These are phyloP conservation scores for Caenorhabditis wallacei DNA, from an alignment of 2,888 invertebrate species.

Conservation along the genomic window DNA sequence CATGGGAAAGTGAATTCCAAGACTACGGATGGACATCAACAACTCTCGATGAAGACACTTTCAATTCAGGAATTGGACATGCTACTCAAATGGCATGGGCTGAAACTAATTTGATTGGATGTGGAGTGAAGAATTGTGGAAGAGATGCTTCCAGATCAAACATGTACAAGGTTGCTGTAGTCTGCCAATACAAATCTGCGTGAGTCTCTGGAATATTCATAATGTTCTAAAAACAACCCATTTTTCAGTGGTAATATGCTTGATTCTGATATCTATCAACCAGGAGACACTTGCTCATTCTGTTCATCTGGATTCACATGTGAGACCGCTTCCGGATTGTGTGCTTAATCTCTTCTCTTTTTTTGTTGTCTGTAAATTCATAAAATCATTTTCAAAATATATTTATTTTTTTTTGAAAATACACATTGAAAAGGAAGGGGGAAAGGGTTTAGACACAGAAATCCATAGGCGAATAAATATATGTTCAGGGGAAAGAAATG, in stretches of 20 bases:
- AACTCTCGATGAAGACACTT: slow-evolving; percentile 43
- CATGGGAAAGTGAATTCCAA: slow-evolving; percentile 62
- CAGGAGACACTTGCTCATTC: slow-evolving; percentile 52
- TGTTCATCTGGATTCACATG: slow-evolving; percentile 51
- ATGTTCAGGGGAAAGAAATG: neutral
- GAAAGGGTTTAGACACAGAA: neutral
- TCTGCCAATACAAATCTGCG: slow-evolving; percentile 56
- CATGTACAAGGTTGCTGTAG: slow-evolving; percentile 41
- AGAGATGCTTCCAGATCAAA: slow-evolving; percentile 10
- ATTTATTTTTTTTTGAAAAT: neutral
- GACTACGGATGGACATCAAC: slow-evolving; percentile 61
- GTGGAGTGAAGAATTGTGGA: slow-evolving; percentile 56
- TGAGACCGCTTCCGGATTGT: slow-evolving; percentile 54
- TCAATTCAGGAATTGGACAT: slow-evolving; percentile 63
- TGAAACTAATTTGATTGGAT: slow-evolving; percentile 48
- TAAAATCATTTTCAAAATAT: neutral
- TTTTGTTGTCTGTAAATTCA: slow-evolving; percentile 28
- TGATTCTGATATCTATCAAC: slow-evolving; percentile 45
- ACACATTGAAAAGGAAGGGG: neutral
- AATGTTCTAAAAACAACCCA: neutral
- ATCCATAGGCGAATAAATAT: neutral
- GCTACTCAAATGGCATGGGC: slow-evolving; percentile 68
- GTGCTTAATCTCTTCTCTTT: slow-evolving; percentile 2
- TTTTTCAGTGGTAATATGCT: slow-evolving; percentile 48
- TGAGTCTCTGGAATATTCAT: neutral